phyloP scores from a whole-genome alignment of 2,888 invertebrate genomes.

The Noctua pronuba region DNA sequence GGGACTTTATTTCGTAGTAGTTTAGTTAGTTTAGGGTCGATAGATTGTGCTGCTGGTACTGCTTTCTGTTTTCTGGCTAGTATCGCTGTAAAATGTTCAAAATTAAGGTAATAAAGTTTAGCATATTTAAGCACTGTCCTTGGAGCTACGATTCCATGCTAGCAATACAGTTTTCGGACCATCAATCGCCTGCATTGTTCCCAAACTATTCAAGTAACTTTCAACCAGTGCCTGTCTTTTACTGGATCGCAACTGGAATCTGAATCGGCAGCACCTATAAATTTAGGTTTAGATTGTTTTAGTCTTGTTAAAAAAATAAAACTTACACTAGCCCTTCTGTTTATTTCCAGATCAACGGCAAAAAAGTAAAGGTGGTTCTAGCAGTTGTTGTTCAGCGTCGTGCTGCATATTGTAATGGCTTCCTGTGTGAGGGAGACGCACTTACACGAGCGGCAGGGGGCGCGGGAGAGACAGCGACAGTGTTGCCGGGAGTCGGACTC shows the following conservation, averaged over 20 bases:
- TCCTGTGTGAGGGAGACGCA: constrained; percentile 71
- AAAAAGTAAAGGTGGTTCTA: constrained; percentile 98
- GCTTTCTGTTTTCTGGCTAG: neutral
- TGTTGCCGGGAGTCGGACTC: constrained; percentile 79
- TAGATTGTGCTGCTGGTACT: constrained; percentile 7
- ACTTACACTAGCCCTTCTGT: constrained; percentile 50
- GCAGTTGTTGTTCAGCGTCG: constrained; percentile 98
- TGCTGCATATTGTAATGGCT: constrained; percentile 97
- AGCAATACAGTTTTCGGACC: neutral
- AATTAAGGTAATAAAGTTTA: neutral
- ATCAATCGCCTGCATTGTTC: neutral
- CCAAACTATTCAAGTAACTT: neutral
- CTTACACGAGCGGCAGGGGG: constrained; percentile 73
- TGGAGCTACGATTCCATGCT: too few relatives aligned
- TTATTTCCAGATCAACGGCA: constrained; percentile 96
- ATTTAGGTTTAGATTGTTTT: neutral
- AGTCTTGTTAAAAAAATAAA: neutral
- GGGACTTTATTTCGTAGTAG: constrained; percentile 3
- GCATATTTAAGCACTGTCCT: neutral
- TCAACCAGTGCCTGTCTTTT: neutral
- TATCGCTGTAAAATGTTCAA: neutral
- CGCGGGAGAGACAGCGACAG: constrained; percentile 75
- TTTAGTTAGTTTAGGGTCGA: neutral
- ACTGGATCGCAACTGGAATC: neutral
- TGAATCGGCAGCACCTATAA: neutral